phyloP scores from a whole-genome alignment of 2,113 vertebrate genomes.

The Chroicocephalus ridibundus region DNA sequence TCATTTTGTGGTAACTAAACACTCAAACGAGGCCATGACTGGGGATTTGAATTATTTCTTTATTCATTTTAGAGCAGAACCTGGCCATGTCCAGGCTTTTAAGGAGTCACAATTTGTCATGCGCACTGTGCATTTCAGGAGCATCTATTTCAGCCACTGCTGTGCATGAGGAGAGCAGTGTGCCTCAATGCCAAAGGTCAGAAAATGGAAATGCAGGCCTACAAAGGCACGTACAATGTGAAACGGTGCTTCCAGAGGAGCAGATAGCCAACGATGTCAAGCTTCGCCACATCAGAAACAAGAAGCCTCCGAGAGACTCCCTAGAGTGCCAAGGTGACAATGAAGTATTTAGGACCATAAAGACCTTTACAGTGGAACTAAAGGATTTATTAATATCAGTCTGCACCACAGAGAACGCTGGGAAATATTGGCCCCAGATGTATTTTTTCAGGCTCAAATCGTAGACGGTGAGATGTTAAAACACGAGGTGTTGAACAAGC shows the following conservation, averaged over 20 bases:
- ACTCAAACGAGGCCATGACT: not conserved
- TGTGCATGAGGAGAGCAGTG: not conserved
- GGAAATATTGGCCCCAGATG: constrained; percentile 10
- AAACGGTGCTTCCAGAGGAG: not conserved
- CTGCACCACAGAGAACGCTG: constrained; percentile 9
- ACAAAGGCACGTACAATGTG: not conserved
- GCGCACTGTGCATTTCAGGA: not conserved
- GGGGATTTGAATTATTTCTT: not conserved
- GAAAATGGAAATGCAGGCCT: not conserved
- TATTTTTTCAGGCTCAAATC: constrained; percentile 36
- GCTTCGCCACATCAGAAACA: not conserved
- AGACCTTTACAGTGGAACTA: not conserved
- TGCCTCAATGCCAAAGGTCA: not conserved
- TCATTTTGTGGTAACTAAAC: constrained; percentile 2
- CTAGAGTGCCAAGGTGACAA: not conserved
- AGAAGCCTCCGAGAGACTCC: not conserved
- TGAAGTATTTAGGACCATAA: not conserved
- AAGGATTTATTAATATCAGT: constrained; percentile 24
- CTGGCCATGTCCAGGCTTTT: not conserved
- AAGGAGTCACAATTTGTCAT: not conserved
- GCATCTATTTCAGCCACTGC: not conserved
- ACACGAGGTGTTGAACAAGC: constrained; percentile 33
- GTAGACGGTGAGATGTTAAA: constrained; percentile 26
- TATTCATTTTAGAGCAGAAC: not conserved
- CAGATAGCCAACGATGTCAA: not conserved